Evolutionary conservation across 2,113 vertebrate species (phyloP).

Genomic region (Elephantulus edwardii): DNA sequence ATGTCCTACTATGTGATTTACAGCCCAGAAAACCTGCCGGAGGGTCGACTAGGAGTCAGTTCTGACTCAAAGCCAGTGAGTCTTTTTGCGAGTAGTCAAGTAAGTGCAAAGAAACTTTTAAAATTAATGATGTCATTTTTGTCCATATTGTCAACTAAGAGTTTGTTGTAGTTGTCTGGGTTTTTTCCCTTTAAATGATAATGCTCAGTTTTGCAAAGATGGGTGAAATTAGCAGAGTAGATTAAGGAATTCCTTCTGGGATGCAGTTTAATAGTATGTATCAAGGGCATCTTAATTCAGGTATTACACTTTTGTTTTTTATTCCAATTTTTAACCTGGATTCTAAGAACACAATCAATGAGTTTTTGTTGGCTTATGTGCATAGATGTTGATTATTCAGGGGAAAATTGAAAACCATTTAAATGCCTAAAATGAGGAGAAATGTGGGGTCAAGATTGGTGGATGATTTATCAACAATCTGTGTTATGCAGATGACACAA

Average conservation of each 20-base stretch:
- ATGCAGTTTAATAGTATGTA: neutral
- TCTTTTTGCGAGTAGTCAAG: too few relatives aligned
- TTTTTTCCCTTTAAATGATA: neutral
- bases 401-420: neutral
- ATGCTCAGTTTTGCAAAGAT: neutral
- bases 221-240: neutral
- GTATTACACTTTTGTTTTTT: too few relatives aligned
- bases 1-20: too few relatives aligned
- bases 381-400: slow-evolving; percentile 1
- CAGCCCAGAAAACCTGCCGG: too few relatives aligned
- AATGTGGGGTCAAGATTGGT: too few relatives aligned
- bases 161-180: neutral
- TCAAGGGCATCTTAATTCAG: too few relatives aligned
- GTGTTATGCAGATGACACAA: too few relatives aligned
- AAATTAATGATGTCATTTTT: neutral
- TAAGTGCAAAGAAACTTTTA: neutral
- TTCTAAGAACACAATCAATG: slow-evolving; percentile 28
- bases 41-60: too few relatives aligned
- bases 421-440: slow-evolving; percentile 16
- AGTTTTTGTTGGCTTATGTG: neutral
- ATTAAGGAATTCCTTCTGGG: neutral
- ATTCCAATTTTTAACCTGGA: slow-evolving; percentile 27
- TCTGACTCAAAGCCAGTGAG: too few relatives aligned
- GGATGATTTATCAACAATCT: too few relatives aligned
- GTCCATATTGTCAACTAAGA: neutral